Conservation (phyloP, 1,140 invertebrate genomes). For the Macrosteles quadrilineatus region DNA sequence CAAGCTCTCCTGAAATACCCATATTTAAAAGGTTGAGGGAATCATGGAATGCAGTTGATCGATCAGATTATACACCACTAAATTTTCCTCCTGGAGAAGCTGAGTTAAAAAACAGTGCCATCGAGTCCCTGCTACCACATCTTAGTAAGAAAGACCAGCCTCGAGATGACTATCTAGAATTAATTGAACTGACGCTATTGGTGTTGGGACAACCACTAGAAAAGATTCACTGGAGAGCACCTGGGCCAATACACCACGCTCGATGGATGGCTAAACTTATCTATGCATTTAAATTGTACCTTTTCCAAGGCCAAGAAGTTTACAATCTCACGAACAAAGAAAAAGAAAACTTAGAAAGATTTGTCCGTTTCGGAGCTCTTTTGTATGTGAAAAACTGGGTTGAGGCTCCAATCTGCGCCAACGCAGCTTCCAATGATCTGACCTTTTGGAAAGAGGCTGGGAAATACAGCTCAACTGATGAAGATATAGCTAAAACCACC, state of each 20-base stretch:
- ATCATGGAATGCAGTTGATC: not conserved
- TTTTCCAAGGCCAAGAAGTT: not conserved
- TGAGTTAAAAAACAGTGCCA: not conserved
- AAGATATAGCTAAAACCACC: too few species aligned
- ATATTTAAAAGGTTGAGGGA: not conserved
- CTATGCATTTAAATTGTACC: not conserved
- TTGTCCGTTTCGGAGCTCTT: not conserved
- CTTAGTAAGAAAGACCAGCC: not conserved
- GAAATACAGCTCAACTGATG: too few species aligned
- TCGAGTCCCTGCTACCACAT: not conserved
- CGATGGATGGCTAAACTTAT: not conserved
- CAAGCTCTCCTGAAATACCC: too few species aligned
- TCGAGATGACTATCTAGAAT: not conserved
- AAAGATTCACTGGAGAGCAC: not conserved
- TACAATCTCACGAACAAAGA: not conserved
- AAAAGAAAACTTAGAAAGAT: not conserved
- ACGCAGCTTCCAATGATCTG: not conserved
- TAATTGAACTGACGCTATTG: not conserved
- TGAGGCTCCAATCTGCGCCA: not conserved
- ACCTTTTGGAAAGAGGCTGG: too few species aligned
- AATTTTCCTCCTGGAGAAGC: not conserved
- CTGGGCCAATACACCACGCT: not conserved
- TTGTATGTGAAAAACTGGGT: not conserved
- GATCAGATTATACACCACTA: not conserved
- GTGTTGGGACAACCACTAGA: not conserved